Base-by-base conservation (phyloP, 2,888 invertebrate species). In the Mycalesis mineus region DNA sequence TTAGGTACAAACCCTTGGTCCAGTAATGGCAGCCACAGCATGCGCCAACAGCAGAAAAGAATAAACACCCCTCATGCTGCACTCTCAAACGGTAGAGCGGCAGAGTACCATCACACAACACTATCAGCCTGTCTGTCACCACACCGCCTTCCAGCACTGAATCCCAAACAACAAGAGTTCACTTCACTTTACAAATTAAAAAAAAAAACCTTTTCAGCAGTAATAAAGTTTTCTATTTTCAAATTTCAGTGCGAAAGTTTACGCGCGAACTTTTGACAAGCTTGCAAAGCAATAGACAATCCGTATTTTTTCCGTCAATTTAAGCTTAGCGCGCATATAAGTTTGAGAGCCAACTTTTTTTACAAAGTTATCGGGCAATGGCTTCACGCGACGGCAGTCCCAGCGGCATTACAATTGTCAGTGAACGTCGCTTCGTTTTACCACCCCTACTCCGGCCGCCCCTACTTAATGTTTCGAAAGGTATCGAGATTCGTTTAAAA, bases 81-180 rank as follows among this genome's bases (percentile, higher is more conserved):
- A 79, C 84, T 82, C 83, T 82, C 77, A 78, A 74, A 72, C 71
- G 69, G 63, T 74, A 83, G 82, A 84, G 84, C 72, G 76, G 82
- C 86, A 75, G 83, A 86, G 82, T 85, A 85, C 71, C 87, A 89
- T 88, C 84, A 86, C 86, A 86, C 84, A 65, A 82, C 80, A 68
- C 65, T 75, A 77, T 71, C 69, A 60, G 41, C 13, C 65, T 75
- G 77, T 71, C 69, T 61, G 41, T 15, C 42, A 52, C 52, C 31
- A 15, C 64, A 62, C 62, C 59, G 70, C 66, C 51, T 65, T 68
- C 69, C 70, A 73, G 67, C 78, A 73, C 74, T 70, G 70, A 71
- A 67, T 63, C 59, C 62, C 69, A 73, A 74, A 70, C 70, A 51
- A 54, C 47, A 69, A 47, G 33, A 33, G 47, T 47, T 33, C 47